phyloP scores from a whole-genome alignment of 2,888 invertebrate genomes.

The Napeogenes sylphis region DNA sequence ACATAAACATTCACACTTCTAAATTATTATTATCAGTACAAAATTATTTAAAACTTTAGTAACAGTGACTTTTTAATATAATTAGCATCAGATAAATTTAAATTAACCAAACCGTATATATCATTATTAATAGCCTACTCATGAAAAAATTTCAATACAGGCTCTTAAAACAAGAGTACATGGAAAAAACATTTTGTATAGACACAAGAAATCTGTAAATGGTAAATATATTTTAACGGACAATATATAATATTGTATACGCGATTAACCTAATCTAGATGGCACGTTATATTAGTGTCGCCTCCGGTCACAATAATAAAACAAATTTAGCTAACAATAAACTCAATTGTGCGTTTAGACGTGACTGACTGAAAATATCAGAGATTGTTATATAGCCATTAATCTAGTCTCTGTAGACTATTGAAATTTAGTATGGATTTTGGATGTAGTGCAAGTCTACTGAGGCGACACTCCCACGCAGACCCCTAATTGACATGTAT shows the following conservation, averaged over 20 bases:
- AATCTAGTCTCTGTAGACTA: constrained; percentile 21
- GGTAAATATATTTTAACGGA: constrained; percentile 79
- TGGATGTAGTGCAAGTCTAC: constrained; percentile 32
- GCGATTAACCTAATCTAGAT: constrained; percentile 79
- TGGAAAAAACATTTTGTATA: constrained; percentile 77
- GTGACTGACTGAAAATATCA: constrained; percentile 47
- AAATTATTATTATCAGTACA: constrained; percentile 58
- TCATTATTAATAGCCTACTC: constrained; percentile 47
- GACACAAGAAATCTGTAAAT: constrained; percentile 79
- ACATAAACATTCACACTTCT: constrained; percentile 52
- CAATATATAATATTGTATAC: constrained; percentile 79
- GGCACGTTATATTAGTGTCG: constrained; percentile 77
- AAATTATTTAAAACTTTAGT: constrained; percentile 63
- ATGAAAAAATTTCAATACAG: constrained; percentile 70
- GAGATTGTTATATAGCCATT: constrained; percentile 27
- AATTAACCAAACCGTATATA: constrained; percentile 44
- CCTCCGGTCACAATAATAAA: constrained; percentile 68
- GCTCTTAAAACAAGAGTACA: constrained; percentile 79
- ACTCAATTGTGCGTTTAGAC: constrained; percentile 74
- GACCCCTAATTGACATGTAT: constrained; percentile 78
- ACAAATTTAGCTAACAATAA: constrained; percentile 53
- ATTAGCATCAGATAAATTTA: constrained; percentile 36
- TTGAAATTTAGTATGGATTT: constrained; percentile 24
- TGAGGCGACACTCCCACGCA: constrained; percentile 74
- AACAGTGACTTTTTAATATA: constrained; percentile 52